Base-by-base conservation (phyloP, 2,797 vertebrate species). In the Sebastes diaconus region DNA sequence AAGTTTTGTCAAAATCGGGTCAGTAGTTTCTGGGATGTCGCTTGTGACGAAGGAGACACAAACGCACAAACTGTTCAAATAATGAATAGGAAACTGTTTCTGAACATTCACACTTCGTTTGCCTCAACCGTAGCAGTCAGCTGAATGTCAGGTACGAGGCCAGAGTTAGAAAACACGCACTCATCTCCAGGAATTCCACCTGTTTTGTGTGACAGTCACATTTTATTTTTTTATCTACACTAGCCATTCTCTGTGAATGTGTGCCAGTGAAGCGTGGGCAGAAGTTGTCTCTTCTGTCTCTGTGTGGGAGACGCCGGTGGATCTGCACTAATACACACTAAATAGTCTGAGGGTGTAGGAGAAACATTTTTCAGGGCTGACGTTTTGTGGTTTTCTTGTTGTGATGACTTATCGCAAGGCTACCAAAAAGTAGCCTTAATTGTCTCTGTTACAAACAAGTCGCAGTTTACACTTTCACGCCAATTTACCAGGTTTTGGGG, bases 1-100 rank as follows among this genome's bases (percentile, higher is more conserved):
- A 68, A 72, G 81, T 82, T 80, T 77, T 71, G 73, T 82, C 81
- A 70, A 86, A 88, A 83, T 64, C 32, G 30, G 86, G 73, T 84
- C 84, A 87, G 82, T 68, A 66, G 80, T 77, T 88, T 81, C 73
- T 77, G 75, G 64, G 71, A 77, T 71, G 71, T 78, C 18, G 30
- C 72, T 64, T 63, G 66, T 75, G 66, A 86, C 66, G 8, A 10
- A 73, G 36, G 64, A 79, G 66, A 66, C 27, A 20, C 75, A 78
- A 61, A 71, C 2, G 14, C 55, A 70, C 76, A 73, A 81, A 83
- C 22, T 52, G 50, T 65, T 87, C 58, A 74, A 52, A 83, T 75
- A 80, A 83, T 71, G 67, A 84, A 83, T 42, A 82, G 66, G 59
- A 86, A 74, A 52, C 13, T 3, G 55, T 68, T 77, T 71, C 36